A percentile compares a stretch with the other conserved stretches of the same genome.
Conservation (phyloP, 2,888 invertebrate species). For the Patella ulyssiponensis region DNA sequence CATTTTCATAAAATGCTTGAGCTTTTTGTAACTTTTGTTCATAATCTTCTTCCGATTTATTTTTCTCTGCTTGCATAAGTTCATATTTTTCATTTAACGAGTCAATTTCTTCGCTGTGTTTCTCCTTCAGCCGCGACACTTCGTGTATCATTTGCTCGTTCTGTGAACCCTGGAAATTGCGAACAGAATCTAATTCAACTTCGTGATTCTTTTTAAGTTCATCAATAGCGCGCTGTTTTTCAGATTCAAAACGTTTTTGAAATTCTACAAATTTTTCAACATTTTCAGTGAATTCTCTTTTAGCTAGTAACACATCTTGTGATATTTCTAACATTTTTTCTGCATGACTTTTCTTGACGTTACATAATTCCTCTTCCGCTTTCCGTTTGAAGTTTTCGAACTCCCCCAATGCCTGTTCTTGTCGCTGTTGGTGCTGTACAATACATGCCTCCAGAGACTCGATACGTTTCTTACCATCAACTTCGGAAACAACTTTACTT, state of each 20-base stretch:
- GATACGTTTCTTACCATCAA: slow-evolving; percentile 52
- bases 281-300: slow-evolving; percentile 67
- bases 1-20: slow-evolving; percentile 69
- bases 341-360: slow-evolving; percentile 60
- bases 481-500: slow-evolving; percentile 54
- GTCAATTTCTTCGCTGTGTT: slow-evolving; percentile 56
- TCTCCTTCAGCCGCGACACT: slow-evolving; percentile 57
- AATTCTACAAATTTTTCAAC: slow-evolving; percentile 58
- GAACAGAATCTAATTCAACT: slow-evolving; percentile 59
- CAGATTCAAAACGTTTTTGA: slow-evolving; percentile 54
- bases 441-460: slow-evolving; percentile 56
- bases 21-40: slow-evolving; percentile 67
- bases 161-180: slow-evolving; percentile 49
- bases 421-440: slow-evolving; percentile 56
- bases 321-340: slow-evolving; percentile 62
- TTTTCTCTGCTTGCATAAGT: slow-evolving; percentile 52
- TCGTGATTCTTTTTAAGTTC: slow-evolving; percentile 58
- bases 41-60: slow-evolving; percentile 62
- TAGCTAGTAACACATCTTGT: slow-evolving; percentile 63
- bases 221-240: slow-evolving; percentile 57
- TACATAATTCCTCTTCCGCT: slow-evolving; percentile 56
- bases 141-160: slow-evolving; percentile 58
- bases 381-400: slow-evolving; percentile 60
- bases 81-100: slow-evolving; percentile 51
- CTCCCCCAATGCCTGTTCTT: slow-evolving; percentile 51